Percentiles rank a stretch among this genome's conserved stretches.
phyloP scores from a whole-genome alignment of 1,140 invertebrate species.

The Anthonomus grandis region DNA sequence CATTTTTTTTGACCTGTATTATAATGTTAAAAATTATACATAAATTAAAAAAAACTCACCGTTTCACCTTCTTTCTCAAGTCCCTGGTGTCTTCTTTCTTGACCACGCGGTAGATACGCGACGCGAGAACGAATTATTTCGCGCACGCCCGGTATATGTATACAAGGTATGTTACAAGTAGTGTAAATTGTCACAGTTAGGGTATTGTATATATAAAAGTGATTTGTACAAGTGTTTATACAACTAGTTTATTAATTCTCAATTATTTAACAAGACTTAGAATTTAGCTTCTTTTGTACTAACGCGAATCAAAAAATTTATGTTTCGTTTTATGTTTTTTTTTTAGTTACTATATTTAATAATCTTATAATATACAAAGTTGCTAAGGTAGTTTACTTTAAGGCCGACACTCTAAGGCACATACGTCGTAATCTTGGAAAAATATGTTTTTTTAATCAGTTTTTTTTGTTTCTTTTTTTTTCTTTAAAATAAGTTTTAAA shows the following conservation, averaged over 20 bases:
- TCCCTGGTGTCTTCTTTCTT: slow-evolving; percentile 20
- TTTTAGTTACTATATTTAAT: slow-evolving; percentile 35
- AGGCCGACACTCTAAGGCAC: slow-evolving; percentile 49
- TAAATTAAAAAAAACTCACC: too few relatives aligned
- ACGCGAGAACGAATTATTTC: slow-evolving; percentile 9
- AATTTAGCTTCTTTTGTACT: slow-evolving; percentile 34
- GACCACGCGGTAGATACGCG: slow-evolving; percentile 5
- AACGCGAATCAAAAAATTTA: slow-evolving; percentile 32
- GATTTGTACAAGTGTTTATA: slow-evolving; percentile 20
- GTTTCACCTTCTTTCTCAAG: not conserved
- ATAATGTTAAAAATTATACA: too few relatives aligned
- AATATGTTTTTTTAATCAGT: slow-evolving; percentile 34
- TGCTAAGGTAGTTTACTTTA: slow-evolving; percentile 44
- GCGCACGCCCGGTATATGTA: slow-evolving; percentile 5
- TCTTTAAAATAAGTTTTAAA: slow-evolving; percentile 38
- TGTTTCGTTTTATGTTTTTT: slow-evolving; percentile 33
- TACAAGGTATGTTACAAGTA: not conserved
- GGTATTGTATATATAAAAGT: slow-evolving; percentile 8
- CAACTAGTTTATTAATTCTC: slow-evolving; percentile 18
- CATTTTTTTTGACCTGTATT: too few relatives aligned
- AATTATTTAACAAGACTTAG: slow-evolving; percentile 25
- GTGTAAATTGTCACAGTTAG: slow-evolving; percentile 21
- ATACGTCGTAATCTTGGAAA: slow-evolving; percentile 45
- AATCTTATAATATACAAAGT: slow-evolving; percentile 46
- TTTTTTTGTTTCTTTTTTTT: too few relatives aligned